Base-by-base conservation (phyloP, 2,888 invertebrate genomes). In the Scaeva pyrastri region DNA sequence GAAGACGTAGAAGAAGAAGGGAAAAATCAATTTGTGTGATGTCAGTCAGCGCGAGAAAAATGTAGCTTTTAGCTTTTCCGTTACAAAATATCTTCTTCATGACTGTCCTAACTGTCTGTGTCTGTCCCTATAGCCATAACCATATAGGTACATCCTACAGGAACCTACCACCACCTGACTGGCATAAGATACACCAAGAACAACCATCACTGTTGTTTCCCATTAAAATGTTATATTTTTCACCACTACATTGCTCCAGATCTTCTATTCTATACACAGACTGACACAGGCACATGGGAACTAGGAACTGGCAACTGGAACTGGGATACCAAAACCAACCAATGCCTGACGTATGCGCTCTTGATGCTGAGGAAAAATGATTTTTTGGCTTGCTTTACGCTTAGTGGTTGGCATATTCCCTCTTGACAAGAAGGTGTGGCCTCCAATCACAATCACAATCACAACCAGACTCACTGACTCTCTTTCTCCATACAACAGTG, bases 341-440 rank as follows among this genome's bases (percentile, higher is more conserved):
- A 60, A 60, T 60, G 60, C 14, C 66, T 82, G 77, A 82, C 86
- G 77, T 78, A 74, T 86, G 86, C 86, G 86, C 86, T 74, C 60
- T 81, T 62, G 72, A 70, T 70, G 55, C 41, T 70, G 19, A 82
- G 21, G 71, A 86, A 81, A 86, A 82, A 14, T 86, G 86, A 86
- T 86, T 86, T 86, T 86, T 86, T 86, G 86, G 86, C 86, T 86
- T 86, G 86, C 86, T 71, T 86, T 52, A 86, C 86, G 82, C 86
- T 86, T 86, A 86, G 86, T 86, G 86, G 86, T 86, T 86, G 86
- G 86, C 82, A 86, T 78, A 86, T 86, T 86, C 82, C 50, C 77
- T 62, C 52, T 66, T 86, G 86, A 86, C 70, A 82, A 62, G 77
- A 70, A 78, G 86, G 86, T 86, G 86, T 86, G 86, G 82, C 86